phyloP scores from a whole-genome alignment of 2,113 vertebrate species.

The Albula glossodonta region DNA sequence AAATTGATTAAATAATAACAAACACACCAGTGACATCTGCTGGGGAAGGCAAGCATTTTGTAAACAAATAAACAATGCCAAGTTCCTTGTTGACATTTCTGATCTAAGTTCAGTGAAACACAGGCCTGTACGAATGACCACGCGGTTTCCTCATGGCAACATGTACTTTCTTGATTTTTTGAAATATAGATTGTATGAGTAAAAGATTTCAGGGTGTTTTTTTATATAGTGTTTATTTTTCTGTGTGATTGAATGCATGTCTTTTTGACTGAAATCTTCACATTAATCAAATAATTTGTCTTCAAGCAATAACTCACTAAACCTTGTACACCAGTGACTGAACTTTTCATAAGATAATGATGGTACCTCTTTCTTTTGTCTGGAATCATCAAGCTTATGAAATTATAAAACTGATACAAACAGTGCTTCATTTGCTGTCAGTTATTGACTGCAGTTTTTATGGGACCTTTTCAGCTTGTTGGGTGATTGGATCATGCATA shows the following conservation, averaged over 20 bases:
- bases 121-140: background rate
- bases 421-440: too few species aligned
- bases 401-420: too few species aligned
- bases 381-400: too few species aligned
- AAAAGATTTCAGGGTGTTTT: background rate
- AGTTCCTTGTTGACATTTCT: background rate
- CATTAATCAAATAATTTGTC: slow-evolving; percentile 41
- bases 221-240: slow-evolving; percentile 43
- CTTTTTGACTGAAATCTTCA: slow-evolving; percentile 42
- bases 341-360: background rate
- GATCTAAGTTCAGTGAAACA: background rate
- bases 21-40: slow-evolving; percentile 46
- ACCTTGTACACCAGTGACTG: background rate
- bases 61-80: background rate
- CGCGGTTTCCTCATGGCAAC: background rate
- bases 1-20: background rate
- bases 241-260: slow-evolving; percentile 33
- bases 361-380: background rate
- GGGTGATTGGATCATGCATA: too few species aligned
- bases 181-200: background rate
- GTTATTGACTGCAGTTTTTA: background rate
- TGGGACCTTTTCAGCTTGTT: too few species aligned
- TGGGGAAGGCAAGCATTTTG: slow-evolving; percentile 37
- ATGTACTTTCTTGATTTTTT: background rate
- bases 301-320: slow-evolving; percentile 40